These are phyloP conservation scores for Denticeps clupeoides DNA, from an alignment of 2,797 vertebrate species.

Conservation along the genomic window DNA sequence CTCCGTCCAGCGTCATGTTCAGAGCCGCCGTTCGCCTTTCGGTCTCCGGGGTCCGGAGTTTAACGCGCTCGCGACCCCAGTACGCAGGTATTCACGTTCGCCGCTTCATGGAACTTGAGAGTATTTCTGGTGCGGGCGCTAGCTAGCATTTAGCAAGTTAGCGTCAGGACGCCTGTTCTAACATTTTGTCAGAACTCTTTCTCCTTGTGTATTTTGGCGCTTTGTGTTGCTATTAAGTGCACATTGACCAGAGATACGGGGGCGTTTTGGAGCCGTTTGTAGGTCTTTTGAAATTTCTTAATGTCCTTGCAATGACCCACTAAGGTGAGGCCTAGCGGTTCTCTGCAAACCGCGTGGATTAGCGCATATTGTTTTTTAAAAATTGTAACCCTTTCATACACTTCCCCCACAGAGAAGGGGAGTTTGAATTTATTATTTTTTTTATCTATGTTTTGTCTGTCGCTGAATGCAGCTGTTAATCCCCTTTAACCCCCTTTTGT, in stretches of 20 bases:
- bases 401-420: no score
- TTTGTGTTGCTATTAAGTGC: background rate
- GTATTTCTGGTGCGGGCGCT: no score
- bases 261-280: background rate
- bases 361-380: background rate
- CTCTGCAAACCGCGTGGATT: background rate
- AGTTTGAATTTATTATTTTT: no score
- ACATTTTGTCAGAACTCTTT: no score
- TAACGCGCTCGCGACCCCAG: slow-evolving; percentile 43
- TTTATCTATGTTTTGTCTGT: no score
- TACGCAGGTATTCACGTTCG: slow-evolving; percentile 54
- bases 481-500: no score
- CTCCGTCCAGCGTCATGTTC: slow-evolving; percentile 50
- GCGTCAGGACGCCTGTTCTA: no score
- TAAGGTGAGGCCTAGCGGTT: slow-evolving; percentile 14
- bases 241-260: background rate
- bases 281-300: background rate
- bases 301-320: slow-evolving; percentile 41
- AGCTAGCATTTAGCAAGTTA: background rate
- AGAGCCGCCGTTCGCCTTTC: slow-evolving; percentile 61
- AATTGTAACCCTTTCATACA: no score
- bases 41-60: slow-evolving; percentile 54
- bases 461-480: no score
- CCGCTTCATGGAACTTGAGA: no score
- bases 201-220: no score